Base-by-base conservation (phyloP, 2,797 vertebrate genomes). In the Poeciliopsis gracilis region DNA sequence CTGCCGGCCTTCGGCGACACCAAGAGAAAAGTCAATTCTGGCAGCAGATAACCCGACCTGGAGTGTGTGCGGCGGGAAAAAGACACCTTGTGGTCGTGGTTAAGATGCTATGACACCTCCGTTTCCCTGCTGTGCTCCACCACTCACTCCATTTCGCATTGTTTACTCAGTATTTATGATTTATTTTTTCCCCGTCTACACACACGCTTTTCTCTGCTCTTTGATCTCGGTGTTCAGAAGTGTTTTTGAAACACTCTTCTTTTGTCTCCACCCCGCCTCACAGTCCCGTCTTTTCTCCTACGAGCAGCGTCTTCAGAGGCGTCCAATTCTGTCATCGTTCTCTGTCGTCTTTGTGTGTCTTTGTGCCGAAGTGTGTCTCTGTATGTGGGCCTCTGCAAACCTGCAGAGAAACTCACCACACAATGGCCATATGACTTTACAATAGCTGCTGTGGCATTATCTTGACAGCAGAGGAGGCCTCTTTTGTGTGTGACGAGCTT, bases 351-450 rank as follows among this genome's bases (percentile, higher is more conserved):
- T 86, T 90, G 86, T 89, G 86, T 84, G 84, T 78, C 72, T 89
- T 57, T 86, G 83, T 55, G 86, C 66, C 3, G 45, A 57, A 81
- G 88, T 87, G 92, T 86, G 84, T 90, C 73, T 86, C 73, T 77
- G 84, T 83, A 87, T 78, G 82, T 85, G 79, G 89, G 87, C 77
- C 81, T 79, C 80, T 82, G 81, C 82, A 90, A 89, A 88, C 81
- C 77, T 82, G 80, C 85, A 78, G 82, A 88, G 88, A 84, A 89
- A 86, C 73, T 73, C 71, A 81, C 81, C 73, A 77, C 89, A 94
- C 94, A 94, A 94, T 92, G 92, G 94, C 89, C 82, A 30, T 30
- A 78, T 90, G 91, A 90, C 89, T 89, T 90, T 92, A 93, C 93
- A 93, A 93, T 91, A 86, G 89, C 84, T 80, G 75, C 89, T 47